Evolutionary conservation across 2,797 vertebrate genomes (phyloP).

Genomic region (Pipistrellus pipistrellus): DNA sequence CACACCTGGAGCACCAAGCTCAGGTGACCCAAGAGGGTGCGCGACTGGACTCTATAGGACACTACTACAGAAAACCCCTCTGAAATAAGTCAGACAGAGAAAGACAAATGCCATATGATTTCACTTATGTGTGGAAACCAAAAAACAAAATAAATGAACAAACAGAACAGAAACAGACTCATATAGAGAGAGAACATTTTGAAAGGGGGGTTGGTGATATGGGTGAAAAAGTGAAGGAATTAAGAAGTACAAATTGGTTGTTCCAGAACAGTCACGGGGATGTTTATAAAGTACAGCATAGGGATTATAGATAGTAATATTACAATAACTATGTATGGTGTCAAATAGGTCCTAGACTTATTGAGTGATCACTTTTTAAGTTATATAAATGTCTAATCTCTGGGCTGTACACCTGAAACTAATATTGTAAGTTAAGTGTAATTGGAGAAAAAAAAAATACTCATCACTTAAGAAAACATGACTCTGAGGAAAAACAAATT

Average conservation of each 20-base stretch:
- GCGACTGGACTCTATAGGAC: background rate
- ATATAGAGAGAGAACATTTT: background rate
- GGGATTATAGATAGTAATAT: background rate
- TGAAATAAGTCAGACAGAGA: no score
- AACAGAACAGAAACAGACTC: background rate
- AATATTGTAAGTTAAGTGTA: background rate
- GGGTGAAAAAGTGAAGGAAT: background rate
- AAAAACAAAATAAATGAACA: background rate
- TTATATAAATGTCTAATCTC: background rate
- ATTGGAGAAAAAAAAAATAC: background rate
- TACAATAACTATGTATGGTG: background rate
- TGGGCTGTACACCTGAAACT: background rate
- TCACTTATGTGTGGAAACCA: background rate
- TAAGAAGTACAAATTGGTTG: background rate
- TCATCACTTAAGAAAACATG: background rate
- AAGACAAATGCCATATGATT: background rate
- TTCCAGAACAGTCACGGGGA: background rate
- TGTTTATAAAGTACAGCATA: background rate
- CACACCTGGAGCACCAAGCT: background rate
- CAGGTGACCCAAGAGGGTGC: background rate
- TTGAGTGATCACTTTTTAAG: background rate
- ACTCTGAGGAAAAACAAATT: background rate
- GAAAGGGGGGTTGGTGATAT: background rate
- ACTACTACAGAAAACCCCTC: background rate
- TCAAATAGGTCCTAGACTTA: background rate